Evolutionary conservation across 1,140 invertebrate genomes (phyloP).

Genomic region (Luehdorfia chinensis): DNA sequence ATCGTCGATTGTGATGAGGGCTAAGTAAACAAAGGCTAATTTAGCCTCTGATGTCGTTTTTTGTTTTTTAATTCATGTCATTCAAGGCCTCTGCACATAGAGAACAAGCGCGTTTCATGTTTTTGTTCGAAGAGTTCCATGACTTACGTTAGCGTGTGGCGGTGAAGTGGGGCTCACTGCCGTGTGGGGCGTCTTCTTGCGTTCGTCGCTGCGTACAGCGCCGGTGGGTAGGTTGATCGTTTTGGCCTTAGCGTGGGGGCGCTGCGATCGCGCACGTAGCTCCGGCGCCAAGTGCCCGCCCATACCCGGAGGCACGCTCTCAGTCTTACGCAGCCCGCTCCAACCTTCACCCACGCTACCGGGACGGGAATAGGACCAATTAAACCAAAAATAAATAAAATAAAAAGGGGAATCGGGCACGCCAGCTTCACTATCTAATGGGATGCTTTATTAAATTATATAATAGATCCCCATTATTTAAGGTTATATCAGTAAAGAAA

Average conservation of each 20-base stretch:
- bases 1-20: no score
- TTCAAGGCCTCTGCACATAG: no score
- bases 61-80: no score
- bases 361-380: constrained; percentile 50
- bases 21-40: no score
- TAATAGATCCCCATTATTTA: no score
- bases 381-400: constrained; percentile 56
- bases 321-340: constrained; percentile 58
- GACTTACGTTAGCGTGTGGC: constrained; percentile 60
- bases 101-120: no score
- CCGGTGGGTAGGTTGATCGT: constrained; percentile 78
- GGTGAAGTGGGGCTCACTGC: constrained; percentile 38
- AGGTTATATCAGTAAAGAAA: no score
- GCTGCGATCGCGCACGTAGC: constrained; percentile 57
- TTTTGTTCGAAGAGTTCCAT: no score
- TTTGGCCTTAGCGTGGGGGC: constrained; percentile 80
- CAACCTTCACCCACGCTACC: constrained; percentile 51
- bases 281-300: constrained; percentile 59
- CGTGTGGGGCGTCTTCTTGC: constrained; percentile 29
- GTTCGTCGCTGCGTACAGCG: constrained; percentile 42
- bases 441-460: background rate
- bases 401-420: constrained; percentile 43
- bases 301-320: constrained; percentile 65
- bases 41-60: no score
- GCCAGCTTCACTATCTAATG: constrained; percentile 34